Evolutionary conservation across 2,888 invertebrate species (phyloP), one percentile per base, ranked within the genome.

Genomic region (Tetheella fluctuosa): DNA sequence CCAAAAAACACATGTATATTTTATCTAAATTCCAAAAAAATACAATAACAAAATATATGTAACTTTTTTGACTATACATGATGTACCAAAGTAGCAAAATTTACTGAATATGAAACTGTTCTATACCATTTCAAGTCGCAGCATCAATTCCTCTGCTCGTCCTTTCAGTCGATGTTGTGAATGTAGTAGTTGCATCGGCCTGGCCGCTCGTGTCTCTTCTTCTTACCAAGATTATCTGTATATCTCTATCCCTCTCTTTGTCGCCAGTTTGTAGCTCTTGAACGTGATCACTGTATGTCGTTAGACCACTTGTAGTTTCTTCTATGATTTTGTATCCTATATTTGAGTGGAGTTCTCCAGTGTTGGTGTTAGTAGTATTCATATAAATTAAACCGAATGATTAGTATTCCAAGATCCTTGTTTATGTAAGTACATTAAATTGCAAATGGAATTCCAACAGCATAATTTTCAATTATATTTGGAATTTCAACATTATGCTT

Each of bases 141-240:
- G 88, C 85, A 83, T 82, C 68, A 71, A 68, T 74, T 81, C 83
- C 89, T 90, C 87, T 88, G 91, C 89, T 89, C 89, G 84, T 85
- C 84, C 82, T 86, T 81, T 79, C 84, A 87, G 80, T 91, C 86
- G 90, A 89, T 93, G 92, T 93, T 93, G 93, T 93, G 88, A 84
- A 83, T 88, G 92, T 92, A 90, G 91, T 92, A 92, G 92, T 82
- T 90, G 89, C 91, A 91, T 91, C 86, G 90, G 89, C 89, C 80
- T 84, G 88, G 87, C 88, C 81, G 80, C 80, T 81, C 83, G 80
- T 80, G 79, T 83, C 86, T 90, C 89, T 86, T 88, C 87, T 90
- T 90, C 88, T 87, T 79, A 85, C 81, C 83, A 83, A 81, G 77
- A 81, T 88, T 83, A 84, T 86, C 86, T 87, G 76, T 87, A 81